Conservation (phyloP, 2,113 vertebrate genomes). For the Machaerirhynchus nigripectus region DNA sequence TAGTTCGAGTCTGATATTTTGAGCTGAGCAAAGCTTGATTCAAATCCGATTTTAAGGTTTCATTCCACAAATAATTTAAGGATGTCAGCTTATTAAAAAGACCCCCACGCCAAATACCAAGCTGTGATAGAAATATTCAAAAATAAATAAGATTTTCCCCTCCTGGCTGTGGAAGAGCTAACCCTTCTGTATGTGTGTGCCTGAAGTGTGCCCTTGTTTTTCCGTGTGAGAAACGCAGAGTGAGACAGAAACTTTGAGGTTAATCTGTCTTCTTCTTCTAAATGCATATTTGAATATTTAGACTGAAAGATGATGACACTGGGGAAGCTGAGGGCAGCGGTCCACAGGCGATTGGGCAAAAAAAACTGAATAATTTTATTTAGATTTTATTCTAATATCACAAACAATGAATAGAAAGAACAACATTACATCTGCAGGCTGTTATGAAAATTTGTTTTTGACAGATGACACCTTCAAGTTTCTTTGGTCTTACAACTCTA, state of each 20-base stretch:
- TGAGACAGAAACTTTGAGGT: conserved; percentile 8
- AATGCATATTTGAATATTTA: not conserved
- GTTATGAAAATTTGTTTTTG: conserved; percentile 32
- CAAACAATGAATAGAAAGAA: conserved; percentile 47
- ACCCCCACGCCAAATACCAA: fast-evolving
- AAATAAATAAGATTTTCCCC: not conserved
- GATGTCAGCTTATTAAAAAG: not conserved
- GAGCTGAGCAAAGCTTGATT: not conserved
- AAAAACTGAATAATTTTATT: conserved; percentile 32
- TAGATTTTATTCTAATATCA: conserved; percentile 17
- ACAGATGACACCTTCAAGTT: conserved; percentile 71
- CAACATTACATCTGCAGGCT: not conserved
- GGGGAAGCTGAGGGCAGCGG: not conserved
- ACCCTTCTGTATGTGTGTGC: not conserved
- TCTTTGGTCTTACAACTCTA: conserved; percentile 12
- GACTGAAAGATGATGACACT: not conserved
- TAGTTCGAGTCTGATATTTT: not conserved
- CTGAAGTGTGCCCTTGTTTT: not conserved
- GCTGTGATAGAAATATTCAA: not conserved
- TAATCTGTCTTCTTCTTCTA: conserved; percentile 15
- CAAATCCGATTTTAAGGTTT: not conserved
- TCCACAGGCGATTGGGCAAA: not conserved
- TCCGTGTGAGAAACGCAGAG: not conserved
- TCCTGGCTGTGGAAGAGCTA: not conserved
- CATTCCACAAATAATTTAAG: not conserved